Evolutionary conservation across 2,888 invertebrate species (phyloP).

Genomic region (Cerastoderma edule): DNA sequence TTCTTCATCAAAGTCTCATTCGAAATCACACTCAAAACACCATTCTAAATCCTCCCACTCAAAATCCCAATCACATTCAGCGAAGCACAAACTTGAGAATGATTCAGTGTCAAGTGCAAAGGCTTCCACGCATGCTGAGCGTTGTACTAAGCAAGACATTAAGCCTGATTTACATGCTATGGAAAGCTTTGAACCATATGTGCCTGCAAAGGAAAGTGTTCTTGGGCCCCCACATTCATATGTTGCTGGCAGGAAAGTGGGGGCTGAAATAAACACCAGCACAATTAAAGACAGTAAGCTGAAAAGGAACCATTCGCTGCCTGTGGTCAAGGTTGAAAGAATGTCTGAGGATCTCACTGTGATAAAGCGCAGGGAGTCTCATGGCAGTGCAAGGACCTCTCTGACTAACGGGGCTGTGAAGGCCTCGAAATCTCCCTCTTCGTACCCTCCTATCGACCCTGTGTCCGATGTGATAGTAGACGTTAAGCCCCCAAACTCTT

Average conservation of each 20-base stretch:
- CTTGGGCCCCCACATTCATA: slow-evolving; percentile 73
- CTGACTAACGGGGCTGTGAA: slow-evolving; percentile 50
- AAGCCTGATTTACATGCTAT: slow-evolving; percentile 11
- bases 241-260: slow-evolving; percentile 65
- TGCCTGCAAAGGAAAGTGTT: slow-evolving; percentile 74
- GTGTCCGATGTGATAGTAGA: slow-evolving; percentile 33
- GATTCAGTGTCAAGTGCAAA: slow-evolving; percentile 3
- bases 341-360: slow-evolving; percentile 73
- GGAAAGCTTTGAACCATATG: slow-evolving; percentile 39
- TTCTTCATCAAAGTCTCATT: slow-evolving; percentile 54
- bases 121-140: neutral
- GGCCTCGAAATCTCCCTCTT: slow-evolving; percentile 39
- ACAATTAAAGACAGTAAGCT: slow-evolving; percentile 61
- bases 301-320: slow-evolving; percentile 76
- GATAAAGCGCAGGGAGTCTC: slow-evolving; percentile 58
- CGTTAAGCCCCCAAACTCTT: slow-evolving; percentile 33
- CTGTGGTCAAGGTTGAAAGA: slow-evolving; percentile 82
- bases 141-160: slow-evolving; percentile 34
- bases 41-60: slow-evolving; percentile 49
- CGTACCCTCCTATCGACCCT: slow-evolving; percentile 41
- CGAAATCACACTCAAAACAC: slow-evolving; percentile 54
- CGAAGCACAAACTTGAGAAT: slow-evolving; percentile 21
- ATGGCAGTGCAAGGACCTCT: slow-evolving; percentile 45
- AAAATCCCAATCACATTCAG: slow-evolving; percentile 47
- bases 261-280: slow-evolving; percentile 61